Evolutionary conservation across 2,888 invertebrate species (phyloP), one percentile per base, ranked within the genome.

Genomic region (Mamestra brassicae): DNA sequence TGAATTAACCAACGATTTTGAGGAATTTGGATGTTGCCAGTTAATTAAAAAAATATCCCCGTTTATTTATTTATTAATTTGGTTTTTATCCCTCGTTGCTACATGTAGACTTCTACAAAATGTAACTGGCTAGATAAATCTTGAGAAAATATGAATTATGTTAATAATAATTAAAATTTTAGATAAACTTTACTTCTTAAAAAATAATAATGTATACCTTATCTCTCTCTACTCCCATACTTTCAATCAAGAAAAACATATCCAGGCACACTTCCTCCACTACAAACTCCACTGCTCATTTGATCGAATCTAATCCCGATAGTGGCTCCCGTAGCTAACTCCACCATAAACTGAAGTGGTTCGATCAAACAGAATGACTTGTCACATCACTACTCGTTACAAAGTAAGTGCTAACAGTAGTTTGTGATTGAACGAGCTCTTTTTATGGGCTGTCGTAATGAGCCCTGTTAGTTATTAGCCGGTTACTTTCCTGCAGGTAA

Each of bases 351-450:
- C 36, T 5, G 36, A 52, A 78, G 50, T 71, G 45, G 36, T 76
- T 76, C 71, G 71, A 71, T 71, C 71, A 71, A 78, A 57, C 79
- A n/a, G 15, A 76, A 71, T 57, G 50, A 36, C 45, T 45, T 38
- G 55, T 71, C 62, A 57, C 79, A 45, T 78, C 57, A 71, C 55
- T 69, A 60, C 6, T 7, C 11, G 11, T 67, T 54, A 42, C 47
- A 15, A 34, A 63, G 75, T 74, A 74, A 58, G 42, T 58, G 64
- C 64, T 50, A 8, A 47, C 54, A 38, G 47, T 68, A 50, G 58
- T 34, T 66, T 7, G 17, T 47, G 26, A 78, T 63, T 36, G 42
- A 70, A 78, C 52, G 71, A 57, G 50, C 11, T 55, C 10, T 62
- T 57, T 70, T 62, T 62, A 70, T 61, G 34, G 57, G 15, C 62